Evolutionary conservation across 2,888 invertebrate species (phyloP).

Genomic region (Dicyrtoma fusca): DNA sequence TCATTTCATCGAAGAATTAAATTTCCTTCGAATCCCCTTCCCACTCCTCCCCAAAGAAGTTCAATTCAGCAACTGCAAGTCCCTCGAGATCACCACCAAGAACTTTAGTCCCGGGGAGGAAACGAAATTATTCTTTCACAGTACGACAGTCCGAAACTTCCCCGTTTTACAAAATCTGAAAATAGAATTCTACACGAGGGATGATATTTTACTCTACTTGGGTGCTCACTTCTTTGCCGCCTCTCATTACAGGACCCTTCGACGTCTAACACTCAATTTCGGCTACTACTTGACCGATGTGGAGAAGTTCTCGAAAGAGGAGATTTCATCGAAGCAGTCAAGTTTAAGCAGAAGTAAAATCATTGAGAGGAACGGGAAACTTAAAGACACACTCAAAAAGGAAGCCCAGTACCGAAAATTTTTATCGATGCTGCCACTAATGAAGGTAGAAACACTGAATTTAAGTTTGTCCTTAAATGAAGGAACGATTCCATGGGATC

Average conservation of each 20-base stretch:
- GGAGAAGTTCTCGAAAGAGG: conserved; percentile 3
- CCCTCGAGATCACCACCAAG: conserved; percentile 10
- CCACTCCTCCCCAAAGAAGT: not conserved
- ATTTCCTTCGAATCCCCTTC: not conserved
- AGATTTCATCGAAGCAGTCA: not conserved
- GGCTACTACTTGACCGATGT: conserved; percentile 26
- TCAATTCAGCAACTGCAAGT: not conserved
- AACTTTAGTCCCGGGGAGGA: not conserved
- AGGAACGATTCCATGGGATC: conserved; percentile 16
- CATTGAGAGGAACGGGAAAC: too few relatives aligned
- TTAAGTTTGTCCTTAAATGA: conserved; percentile 14
- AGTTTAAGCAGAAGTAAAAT: too few relatives aligned
- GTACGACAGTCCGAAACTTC: conserved; percentile 9
- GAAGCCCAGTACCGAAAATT: conserved; percentile 4
- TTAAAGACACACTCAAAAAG: not conserved
- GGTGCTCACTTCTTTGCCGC: conserved; percentile 32
- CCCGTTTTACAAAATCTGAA: conserved; percentile 42
- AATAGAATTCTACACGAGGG: conserved; percentile 40
- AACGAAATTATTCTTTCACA: conserved; percentile 21
- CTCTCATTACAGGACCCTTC: conserved; percentile 1
- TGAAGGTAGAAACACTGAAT: conserved; percentile 1
- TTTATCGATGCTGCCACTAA: not conserved
- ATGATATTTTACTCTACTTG: conserved; percentile 19
- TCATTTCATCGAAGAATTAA: conserved; percentile 6
- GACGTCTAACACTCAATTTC: conserved; percentile 16